Evolutionary conservation across 1,140 invertebrate genomes (phyloP).

Genomic region (Melanaphis sacchari): DNA sequence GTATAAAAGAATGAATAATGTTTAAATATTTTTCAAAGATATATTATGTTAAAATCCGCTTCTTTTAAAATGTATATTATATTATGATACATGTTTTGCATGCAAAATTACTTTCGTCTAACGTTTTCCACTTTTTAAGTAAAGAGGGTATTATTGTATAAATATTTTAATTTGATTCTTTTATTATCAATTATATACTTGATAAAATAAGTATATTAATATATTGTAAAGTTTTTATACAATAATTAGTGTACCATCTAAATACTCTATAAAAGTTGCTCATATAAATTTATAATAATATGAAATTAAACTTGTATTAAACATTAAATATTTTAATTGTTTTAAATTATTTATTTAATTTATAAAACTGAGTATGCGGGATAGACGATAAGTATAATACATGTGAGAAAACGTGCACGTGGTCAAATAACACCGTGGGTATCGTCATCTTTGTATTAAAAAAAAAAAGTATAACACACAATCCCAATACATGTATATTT

Average conservation of each 20-base stretch:
- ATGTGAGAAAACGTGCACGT: conserved; percentile 29
- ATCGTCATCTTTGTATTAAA: not conserved
- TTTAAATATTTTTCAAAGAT: not conserved
- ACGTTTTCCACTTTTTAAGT: not conserved
- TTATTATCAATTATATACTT: not conserved
- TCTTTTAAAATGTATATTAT: not conserved
- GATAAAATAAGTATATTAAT: not conserved
- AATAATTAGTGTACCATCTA: not conserved
- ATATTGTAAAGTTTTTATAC: not conserved
- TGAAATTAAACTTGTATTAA: not conserved
- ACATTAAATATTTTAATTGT: not conserved
- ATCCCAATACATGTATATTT: not conserved
- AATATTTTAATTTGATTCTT: not conserved
- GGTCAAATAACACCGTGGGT: not conserved
- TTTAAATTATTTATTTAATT: conserved; percentile 29
- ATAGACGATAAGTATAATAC: conserved; percentile 22
- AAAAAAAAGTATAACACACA: not conserved
- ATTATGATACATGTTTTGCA: not conserved
- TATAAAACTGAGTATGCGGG: not conserved
- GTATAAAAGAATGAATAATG: not conserved
- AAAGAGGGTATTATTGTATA: not conserved
- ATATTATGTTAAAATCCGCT: not conserved
- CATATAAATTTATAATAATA: not conserved
- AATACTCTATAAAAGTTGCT: not conserved
- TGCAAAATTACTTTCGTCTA: not conserved